phyloP scores from a whole-genome alignment of 2,888 invertebrate species.

The Teinopalpus imperialis region DNA sequence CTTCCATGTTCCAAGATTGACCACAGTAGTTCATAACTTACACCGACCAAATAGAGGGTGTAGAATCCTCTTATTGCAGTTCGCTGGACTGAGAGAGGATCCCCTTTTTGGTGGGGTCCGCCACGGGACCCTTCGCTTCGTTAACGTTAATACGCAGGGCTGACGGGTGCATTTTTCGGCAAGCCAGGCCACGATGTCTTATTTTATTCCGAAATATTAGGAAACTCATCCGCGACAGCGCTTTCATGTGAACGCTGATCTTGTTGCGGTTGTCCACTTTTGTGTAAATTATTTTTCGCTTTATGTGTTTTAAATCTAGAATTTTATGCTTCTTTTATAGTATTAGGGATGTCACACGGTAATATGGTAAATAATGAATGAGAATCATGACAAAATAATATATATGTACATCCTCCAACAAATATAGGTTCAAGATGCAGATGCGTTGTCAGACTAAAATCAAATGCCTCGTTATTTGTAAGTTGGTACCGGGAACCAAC shows the following conservation, averaged over 20 bases:
- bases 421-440: too few species aligned
- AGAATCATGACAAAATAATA: too few species aligned
- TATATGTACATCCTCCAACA: too few species aligned
- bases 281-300: too few species aligned
- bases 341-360: too few species aligned
- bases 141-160: slow-evolving; percentile 65
- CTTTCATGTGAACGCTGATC: neutral
- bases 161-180: slow-evolving; percentile 74
- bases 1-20: too few species aligned
- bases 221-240: slow-evolving; percentile 20
- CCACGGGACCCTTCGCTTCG: slow-evolving; percentile 58
- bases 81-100: slow-evolving; percentile 58
- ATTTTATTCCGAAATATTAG: slow-evolving; percentile 32
- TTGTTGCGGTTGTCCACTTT: neutral
- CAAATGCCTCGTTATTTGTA: too few species aligned
- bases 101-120: slow-evolving; percentile 30
- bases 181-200: slow-evolving; percentile 33
- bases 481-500: too few species aligned
- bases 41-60: slow-evolving; percentile 56
- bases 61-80: slow-evolving; percentile 79
- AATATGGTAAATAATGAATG: too few species aligned
- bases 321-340: too few species aligned
- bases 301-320: too few species aligned
- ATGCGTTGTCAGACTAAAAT: too few species aligned
- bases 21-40: slow-evolving; percentile 33